Evolutionary conservation across 2,888 invertebrate species (phyloP).

Genomic region (Acleris literana): DNA sequence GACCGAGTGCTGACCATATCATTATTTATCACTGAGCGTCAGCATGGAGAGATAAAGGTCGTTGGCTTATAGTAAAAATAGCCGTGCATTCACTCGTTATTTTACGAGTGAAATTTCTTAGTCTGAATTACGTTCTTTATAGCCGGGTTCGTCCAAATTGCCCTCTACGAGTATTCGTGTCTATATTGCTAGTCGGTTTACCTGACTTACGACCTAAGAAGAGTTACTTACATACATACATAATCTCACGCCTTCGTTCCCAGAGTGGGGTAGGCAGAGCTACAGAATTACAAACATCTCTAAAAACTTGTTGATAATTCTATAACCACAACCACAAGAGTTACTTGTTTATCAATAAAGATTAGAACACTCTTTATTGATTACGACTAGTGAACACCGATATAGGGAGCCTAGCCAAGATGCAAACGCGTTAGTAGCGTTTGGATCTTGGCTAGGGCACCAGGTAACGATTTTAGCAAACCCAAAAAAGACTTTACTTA

Average conservation of each 20-base stretch:
- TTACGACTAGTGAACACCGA: conserved; percentile 2
- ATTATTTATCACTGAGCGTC: conserved; percentile 6
- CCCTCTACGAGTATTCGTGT: neutral
- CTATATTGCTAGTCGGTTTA: neutral
- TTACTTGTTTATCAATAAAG: neutral
- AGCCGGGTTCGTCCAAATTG: conserved; percentile 5
- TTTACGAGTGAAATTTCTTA: neutral
- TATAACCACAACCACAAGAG: no score
- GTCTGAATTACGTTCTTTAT: neutral
- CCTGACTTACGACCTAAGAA: no score
- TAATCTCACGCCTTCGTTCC: no score
- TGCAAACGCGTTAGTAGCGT: no score
- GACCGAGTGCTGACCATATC: conserved; percentile 1
- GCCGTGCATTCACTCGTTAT: neutral
- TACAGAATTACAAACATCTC: no score
- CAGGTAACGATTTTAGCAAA: no score
- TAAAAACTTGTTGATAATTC: no score
- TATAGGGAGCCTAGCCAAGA: no score
- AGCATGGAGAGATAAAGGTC: conserved; percentile 21
- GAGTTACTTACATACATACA: no score
- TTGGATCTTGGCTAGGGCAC: no score
- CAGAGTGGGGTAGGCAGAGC: no score
- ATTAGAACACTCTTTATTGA: conserved; percentile 1
- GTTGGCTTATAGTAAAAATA: conserved; percentile 28
- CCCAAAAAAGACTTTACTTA: no score